Percentiles rank a stretch among this genome's conserved stretches.
These are phyloP conservation scores for Augochlora pura DNA, from an alignment of 1,140 invertebrate species.

Conservation along the genomic window DNA sequence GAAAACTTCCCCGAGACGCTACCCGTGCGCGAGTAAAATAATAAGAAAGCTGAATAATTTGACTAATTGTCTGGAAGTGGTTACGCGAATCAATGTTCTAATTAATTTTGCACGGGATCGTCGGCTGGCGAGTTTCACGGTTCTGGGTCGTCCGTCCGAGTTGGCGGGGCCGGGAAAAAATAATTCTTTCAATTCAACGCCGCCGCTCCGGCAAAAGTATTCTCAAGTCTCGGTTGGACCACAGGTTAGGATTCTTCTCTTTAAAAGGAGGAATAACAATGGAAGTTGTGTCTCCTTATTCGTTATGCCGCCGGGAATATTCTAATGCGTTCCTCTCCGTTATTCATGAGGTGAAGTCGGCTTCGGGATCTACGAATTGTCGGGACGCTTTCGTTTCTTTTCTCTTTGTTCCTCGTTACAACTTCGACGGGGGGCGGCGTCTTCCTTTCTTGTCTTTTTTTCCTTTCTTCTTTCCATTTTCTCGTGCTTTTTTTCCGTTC, in stretches of 20 bases:
- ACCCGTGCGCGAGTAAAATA: too few species aligned
- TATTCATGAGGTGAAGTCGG: slow-evolving; percentile 66
- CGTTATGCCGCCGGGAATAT: slow-evolving; percentile 65
- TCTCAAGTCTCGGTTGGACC: too few species aligned
- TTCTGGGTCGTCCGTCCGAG: too few species aligned
- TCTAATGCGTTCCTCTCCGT: slow-evolving; percentile 65
- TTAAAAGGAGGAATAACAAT: slow-evolving; percentile 63
- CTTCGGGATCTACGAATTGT: slow-evolving; percentile 59
- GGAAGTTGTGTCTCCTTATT: slow-evolving; percentile 58
- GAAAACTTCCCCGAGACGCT: too few species aligned
- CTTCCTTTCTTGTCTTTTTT: not conserved
- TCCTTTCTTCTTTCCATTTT: not conserved
- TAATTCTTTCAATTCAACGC: too few species aligned
- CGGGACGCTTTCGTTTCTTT: slow-evolving; percentile 46
- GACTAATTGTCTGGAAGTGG: not conserved
- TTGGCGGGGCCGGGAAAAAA: too few species aligned
- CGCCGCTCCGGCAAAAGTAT: too few species aligned
- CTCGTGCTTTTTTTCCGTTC: too few species aligned
- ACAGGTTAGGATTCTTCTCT: slow-evolving; percentile 11
- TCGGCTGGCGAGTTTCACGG: too few species aligned
- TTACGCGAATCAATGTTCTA: too few species aligned
- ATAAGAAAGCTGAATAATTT: not conserved
- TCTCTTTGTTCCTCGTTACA: slow-evolving; percentile 54
- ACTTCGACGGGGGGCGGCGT: slow-evolving; percentile 27
- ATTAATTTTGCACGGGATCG: too few species aligned